Evolutionary conservation across 2,113 vertebrate genomes (phyloP).

Genomic region (Tragulus kanchil): DNA sequence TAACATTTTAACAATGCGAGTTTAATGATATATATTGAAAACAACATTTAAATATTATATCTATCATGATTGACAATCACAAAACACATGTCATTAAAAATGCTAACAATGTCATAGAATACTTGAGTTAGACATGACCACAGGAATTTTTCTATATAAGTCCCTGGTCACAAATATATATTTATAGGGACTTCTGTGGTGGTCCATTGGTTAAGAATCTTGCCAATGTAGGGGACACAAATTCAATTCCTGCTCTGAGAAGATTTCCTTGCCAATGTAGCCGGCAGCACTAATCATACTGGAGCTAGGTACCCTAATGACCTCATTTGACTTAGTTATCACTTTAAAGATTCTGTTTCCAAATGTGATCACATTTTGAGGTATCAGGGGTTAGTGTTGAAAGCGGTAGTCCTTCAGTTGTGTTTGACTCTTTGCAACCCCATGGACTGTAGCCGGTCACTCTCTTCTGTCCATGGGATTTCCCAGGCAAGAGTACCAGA

Average conservation of each 20-base stretch:
- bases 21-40: conserved; percentile 35
- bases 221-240: too few species aligned
- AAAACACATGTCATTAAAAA: conserved; percentile 20
- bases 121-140: not conserved
- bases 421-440: not conserved
- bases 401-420: not conserved
- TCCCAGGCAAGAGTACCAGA: not conserved
- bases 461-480: not conserved
- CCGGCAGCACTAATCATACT: not conserved
- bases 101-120: not conserved
- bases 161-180: not conserved
- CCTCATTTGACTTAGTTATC: not conserved
- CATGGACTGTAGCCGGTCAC: not conserved
- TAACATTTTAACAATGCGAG: not conserved
- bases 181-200: not conserved
- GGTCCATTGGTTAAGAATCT: not conserved
- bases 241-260: not conserved
- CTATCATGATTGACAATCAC: not conserved
- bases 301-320: not conserved
- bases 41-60: conserved; percentile 40
- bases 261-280: too few species aligned
- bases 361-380: not conserved
- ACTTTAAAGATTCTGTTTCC: conserved; percentile 17
- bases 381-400: not conserved
- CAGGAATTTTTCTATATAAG: conserved; percentile 12